Conservation (phyloP, 2,888 invertebrate genomes). For the Allygus modestus region DNA sequence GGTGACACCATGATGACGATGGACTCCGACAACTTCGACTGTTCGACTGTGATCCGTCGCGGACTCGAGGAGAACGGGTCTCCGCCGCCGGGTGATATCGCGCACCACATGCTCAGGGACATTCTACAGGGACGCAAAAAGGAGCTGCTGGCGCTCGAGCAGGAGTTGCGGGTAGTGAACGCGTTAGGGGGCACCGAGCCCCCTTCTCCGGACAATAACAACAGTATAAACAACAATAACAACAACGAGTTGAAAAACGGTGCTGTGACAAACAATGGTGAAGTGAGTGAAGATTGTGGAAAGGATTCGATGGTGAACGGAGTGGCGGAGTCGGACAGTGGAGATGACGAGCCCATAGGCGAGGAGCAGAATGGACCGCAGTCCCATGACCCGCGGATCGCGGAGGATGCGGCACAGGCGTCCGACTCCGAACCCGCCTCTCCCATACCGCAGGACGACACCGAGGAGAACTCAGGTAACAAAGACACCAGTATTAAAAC, state of each 20-base stretch:
- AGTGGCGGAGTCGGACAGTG: conserved; percentile 73
- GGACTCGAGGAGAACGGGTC: conserved; percentile 75
- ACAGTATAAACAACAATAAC: conserved; percentile 75
- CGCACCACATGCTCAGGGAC: conserved; percentile 93
- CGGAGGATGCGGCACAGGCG: conserved; percentile 76
- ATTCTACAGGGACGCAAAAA: conserved; percentile 94
- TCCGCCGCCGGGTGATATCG: conserved; percentile 73
- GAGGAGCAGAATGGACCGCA: conserved; percentile 72
- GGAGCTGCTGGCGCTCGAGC: conserved; percentile 85
- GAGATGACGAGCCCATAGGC: conserved; percentile 78
- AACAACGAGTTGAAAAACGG: conserved; percentile 72
- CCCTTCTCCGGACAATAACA: conserved; percentile 77
- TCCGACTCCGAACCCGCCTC: conserved; percentile 67
- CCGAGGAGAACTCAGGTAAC: conserved; percentile 66
- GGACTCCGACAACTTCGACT: conserved; percentile 73
- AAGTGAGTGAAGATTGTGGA: conserved; percentile 68
- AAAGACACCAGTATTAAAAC: conserved; percentile 67
- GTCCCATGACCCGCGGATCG: conserved; percentile 76
- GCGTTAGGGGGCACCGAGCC: conserved; percentile 73
- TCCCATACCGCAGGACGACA: conserved; percentile 67
- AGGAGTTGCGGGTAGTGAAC: conserved; percentile 78
- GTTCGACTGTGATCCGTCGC: conserved; percentile 73
- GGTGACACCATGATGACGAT: conserved; percentile 76
- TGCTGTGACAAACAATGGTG: conserved; percentile 65
- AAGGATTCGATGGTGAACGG: conserved; percentile 67